Percentiles rank a stretch among this genome's conserved stretches.
These are phyloP conservation scores for Hylomyscus alleni DNA, from an alignment of 2,797 vertebrate genomes.

Conservation along the genomic window DNA sequence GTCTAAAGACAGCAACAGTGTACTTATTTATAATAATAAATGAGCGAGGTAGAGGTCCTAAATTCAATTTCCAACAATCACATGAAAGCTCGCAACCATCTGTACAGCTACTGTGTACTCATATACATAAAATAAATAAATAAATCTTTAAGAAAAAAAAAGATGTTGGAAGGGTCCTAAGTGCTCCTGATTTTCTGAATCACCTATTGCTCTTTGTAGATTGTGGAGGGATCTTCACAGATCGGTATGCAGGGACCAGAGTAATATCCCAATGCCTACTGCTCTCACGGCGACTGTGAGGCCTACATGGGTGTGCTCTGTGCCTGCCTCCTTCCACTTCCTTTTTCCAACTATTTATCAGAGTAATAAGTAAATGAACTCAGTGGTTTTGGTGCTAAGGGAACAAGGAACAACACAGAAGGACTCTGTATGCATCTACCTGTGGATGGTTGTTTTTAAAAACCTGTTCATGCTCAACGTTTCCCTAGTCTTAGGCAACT, in stretches of 20 bases:
- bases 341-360: background rate
- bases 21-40: too few relatives aligned
- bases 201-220: background rate
- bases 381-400: background rate
- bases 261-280: background rate
- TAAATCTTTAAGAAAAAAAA: background rate
- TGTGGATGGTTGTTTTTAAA: background rate
- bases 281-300: background rate
- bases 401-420: background rate
- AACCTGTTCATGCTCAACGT: constrained; percentile 20
- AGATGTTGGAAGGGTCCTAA: background rate
- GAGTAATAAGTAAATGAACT: background rate
- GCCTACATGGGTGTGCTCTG: background rate
- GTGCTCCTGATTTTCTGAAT: background rate
- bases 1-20: too few relatives aligned
- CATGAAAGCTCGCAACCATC: too few relatives aligned
- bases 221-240: background rate
- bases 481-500: constrained; percentile 18
- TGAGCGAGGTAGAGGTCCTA: too few relatives aligned
- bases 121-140: too few relatives aligned
- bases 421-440: background rate
- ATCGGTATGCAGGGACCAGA: background rate
- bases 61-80: too few relatives aligned
- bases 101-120: too few relatives aligned
- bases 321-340: background rate